These are phyloP conservation scores for Betta splendens DNA, from an alignment of 2,797 vertebrate genomes.

Conservation along the genomic window DNA sequence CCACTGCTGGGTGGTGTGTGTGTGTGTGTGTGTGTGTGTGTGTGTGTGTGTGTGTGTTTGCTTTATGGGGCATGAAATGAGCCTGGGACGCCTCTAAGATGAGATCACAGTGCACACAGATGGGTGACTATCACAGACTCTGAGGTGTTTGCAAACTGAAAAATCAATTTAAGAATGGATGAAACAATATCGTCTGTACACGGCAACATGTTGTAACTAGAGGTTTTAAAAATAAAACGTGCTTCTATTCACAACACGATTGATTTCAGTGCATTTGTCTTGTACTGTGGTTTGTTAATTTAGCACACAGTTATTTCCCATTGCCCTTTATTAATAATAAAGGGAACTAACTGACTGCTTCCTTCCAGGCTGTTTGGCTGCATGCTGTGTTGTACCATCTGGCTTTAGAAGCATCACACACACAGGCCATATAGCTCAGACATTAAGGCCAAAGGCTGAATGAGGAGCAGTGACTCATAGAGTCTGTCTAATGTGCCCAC, in stretches of 20 bases:
- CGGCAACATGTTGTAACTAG: background rate
- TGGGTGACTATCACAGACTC: slow-evolving; percentile 11
- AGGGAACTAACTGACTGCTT: background rate
- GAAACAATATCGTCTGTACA: background rate
- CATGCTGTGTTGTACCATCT: background rate
- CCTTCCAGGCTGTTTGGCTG: no score
- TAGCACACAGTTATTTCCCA: no score
- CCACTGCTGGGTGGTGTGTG: background rate
- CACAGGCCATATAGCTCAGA: slow-evolving; percentile 38
- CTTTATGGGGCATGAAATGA: slow-evolving; percentile 65
- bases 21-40: slow-evolving; percentile 27
- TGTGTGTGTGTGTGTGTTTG: slow-evolving; percentile 31
- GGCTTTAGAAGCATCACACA: slow-evolving; percentile 17
- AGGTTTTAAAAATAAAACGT: no score
- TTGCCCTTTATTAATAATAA: background rate
- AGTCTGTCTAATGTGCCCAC: slow-evolving; percentile 59
- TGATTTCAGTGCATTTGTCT: no score
- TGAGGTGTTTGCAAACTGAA: slow-evolving; percentile 3
- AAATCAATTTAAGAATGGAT: slow-evolving; percentile 14
- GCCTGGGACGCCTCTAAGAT: slow-evolving; percentile 48
- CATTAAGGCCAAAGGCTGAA: slow-evolving; percentile 51
- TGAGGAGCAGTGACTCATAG: slow-evolving; percentile 57
- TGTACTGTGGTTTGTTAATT: no score
- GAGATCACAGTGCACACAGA: slow-evolving; percentile 32
- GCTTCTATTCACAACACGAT: no score